Base-by-base conservation (phyloP, 2,797 vertebrate genomes). In the Sparus aurata region DNA sequence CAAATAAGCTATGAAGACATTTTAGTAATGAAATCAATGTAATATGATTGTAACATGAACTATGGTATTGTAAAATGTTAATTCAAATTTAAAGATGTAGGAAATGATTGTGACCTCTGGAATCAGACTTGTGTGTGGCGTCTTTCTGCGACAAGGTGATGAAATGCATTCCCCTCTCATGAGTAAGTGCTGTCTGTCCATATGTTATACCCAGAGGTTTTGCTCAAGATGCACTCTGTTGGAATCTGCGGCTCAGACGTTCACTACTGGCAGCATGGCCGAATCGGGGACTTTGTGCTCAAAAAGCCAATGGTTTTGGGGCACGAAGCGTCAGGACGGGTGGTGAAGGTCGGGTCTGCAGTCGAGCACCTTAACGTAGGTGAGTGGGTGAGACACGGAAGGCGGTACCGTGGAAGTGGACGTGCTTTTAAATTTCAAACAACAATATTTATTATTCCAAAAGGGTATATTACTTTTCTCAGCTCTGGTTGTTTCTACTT, bases 191-290 rank as follows among this genome's bases (percentile, higher is more conserved):
- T 38, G n/a, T 7, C 12, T 58, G 22, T 49, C n/a, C 20, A 0
- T 79, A 12, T 75, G 65, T 41, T 82, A 55, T 54, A 16, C 45
- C 27, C 77, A 99, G 98, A 99, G 52, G 98, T 98, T 16, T 93
- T 99, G 43, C 92, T 99, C 50, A 95, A 92, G 93, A 99, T 99
- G 96, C 97, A 99, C 89, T 99, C 98, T 0, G 98, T 99, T 2
- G 98, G 98, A 22, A 99, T 99, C 87, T 99, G 98, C 0, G 98
- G 97, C 3, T 99, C 98, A 0, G 98, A 99, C 0, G 96, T 99
- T 68, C 98, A 99, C 86, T 99, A 97, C 87, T 99, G 98, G 98
- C 95, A 97, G 82, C 77, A 97, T 0, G 98, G 98, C 1, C 94
- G 93, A 0, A 98, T 99, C 0, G 98, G 96, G 17, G 94, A 97